These are phyloP conservation scores for Sericinus montela DNA, from an alignment of 2,888 invertebrate genomes.

Conservation along the genomic window DNA sequence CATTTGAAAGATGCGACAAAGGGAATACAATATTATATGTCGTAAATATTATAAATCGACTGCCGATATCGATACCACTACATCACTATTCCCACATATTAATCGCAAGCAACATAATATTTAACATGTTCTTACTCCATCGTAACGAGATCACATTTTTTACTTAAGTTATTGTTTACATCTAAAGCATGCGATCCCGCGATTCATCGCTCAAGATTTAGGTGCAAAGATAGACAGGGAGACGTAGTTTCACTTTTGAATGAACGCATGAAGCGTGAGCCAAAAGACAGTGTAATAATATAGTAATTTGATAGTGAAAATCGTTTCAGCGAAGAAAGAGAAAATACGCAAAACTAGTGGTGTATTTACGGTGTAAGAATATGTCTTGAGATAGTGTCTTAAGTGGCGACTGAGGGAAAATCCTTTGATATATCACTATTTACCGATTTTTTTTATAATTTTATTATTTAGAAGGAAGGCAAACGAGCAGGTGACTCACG, in stretches of 20 bases:
- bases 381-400: too few species aligned
- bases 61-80: conserved; percentile 5
- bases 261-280: neutral
- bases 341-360: too few species aligned
- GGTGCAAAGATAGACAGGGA: neutral
- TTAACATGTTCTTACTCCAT: conserved; percentile 2
- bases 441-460: too few species aligned
- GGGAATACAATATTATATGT: too few species aligned
- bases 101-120: neutral
- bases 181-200: conserved; percentile 7
- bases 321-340: too few species aligned
- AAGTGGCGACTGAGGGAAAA: too few species aligned
- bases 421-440: too few species aligned
- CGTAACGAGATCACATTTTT: conserved; percentile 8
- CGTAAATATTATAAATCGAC: too few species aligned
- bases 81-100: conserved; percentile 4
- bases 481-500: too few species aligned
- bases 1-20: too few species aligned
- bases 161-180: conserved; percentile 11
- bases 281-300: neutral
- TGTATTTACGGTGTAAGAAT: too few species aligned
- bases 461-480: too few species aligned
- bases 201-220: conserved; percentile 5
- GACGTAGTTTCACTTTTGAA: conserved; percentile 6
- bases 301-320: neutral